These are phyloP conservation scores for Nomada fabriciana DNA, from an alignment of 2,888 invertebrate species.

Conservation along the genomic window DNA sequence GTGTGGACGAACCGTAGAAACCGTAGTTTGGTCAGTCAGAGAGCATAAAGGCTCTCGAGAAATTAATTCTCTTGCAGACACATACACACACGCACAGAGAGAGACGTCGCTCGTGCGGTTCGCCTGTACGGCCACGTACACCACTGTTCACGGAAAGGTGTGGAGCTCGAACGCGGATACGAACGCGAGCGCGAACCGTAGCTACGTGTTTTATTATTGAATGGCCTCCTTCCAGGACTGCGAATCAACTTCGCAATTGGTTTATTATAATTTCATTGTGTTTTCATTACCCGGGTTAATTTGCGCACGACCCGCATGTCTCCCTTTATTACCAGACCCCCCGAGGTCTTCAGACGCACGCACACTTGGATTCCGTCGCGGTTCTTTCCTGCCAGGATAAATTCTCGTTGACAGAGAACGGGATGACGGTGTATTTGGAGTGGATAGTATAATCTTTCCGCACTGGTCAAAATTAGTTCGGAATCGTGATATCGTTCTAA, in stretches of 20 bases:
- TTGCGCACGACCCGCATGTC: constrained; percentile 77
- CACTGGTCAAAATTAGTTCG: neutral
- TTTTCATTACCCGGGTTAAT: constrained; percentile 83
- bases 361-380: constrained; percentile 60
- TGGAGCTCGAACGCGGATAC: constrained; percentile 16
- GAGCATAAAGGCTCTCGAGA: constrained; percentile 83
- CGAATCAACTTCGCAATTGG: constrained; percentile 83
- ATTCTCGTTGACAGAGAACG: constrained; percentile 34
- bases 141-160: neutral
- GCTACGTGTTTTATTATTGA: constrained; percentile 83
- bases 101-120: neutral
- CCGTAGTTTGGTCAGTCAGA: constrained; percentile 81
- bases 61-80: constrained; percentile 82
- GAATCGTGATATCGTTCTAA: too few species aligned
- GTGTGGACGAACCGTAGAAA: constrained; percentile 67
- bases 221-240: constrained; percentile 80
- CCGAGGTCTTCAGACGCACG: constrained; percentile 71
- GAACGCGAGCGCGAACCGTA: constrained; percentile 56
- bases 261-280: constrained; percentile 84
- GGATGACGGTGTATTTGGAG: neutral
- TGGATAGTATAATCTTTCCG: neutral
- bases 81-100: constrained; percentile 25
- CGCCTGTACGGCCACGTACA: neutral
- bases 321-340: constrained; percentile 78
- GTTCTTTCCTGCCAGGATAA: constrained; percentile 52